Percentiles rank a stretch among this genome's conserved stretches.
Conservation (phyloP, 2,797 vertebrate genomes). For the Poeciliopsis infans region DNA sequence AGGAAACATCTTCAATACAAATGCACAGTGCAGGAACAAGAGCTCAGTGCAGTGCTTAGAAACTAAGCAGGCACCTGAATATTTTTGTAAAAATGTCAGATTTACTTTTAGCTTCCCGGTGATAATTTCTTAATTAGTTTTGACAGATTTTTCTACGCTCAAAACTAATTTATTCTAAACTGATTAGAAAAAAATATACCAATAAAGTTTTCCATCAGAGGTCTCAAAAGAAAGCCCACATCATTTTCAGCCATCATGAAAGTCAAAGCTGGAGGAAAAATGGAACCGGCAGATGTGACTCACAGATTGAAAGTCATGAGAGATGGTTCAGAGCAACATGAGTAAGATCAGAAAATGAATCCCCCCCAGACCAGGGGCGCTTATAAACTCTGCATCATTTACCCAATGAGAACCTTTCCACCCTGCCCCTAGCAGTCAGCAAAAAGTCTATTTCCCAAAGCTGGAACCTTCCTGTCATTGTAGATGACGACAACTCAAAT, state of each 20-base stretch:
- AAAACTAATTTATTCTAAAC: not conserved
- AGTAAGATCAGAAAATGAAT: slow-evolving; percentile 64
- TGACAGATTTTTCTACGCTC: slow-evolving; percentile 5
- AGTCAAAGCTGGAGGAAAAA: slow-evolving; percentile 46
- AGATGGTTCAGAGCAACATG: slow-evolving; percentile 65
- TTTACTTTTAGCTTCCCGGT: not conserved
- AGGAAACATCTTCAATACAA: slow-evolving; percentile 9
- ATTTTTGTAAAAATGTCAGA: slow-evolving; percentile 2
- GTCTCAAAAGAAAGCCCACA: slow-evolving; percentile 20
- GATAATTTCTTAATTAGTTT: not conserved
- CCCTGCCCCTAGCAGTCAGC: slow-evolving; percentile 20
- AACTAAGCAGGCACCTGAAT: not conserved
- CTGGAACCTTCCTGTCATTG: slow-evolving; percentile 38
- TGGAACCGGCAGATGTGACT: slow-evolving; percentile 62
- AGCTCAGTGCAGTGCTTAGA: slow-evolving; percentile 2
- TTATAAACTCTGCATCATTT: slow-evolving; percentile 62
- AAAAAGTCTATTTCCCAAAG: slow-evolving; percentile 47
- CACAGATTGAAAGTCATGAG: slow-evolving; percentile 56
- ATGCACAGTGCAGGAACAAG: slow-evolving; percentile 15
- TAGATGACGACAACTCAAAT: slow-evolving; percentile 45
- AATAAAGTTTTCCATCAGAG: slow-evolving; percentile 1
- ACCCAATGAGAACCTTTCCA: slow-evolving; percentile 36
- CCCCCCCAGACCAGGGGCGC: slow-evolving; percentile 19
- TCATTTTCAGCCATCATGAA: slow-evolving; percentile 41
- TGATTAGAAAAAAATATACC: not conserved